phyloP scores from a whole-genome alignment of 2,888 invertebrate species.

The Ophion ellenae region DNA sequence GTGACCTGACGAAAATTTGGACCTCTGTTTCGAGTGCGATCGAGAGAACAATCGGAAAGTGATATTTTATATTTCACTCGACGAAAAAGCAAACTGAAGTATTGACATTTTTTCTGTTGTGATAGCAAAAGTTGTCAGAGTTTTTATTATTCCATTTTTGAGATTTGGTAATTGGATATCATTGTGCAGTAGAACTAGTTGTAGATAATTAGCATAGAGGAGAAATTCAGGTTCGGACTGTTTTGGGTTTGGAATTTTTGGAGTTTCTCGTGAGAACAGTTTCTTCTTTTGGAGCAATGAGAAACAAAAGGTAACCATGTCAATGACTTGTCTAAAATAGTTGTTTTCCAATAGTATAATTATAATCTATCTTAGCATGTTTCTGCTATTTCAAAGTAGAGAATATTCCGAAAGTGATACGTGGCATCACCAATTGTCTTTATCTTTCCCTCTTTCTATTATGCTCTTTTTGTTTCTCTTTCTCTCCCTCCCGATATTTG shows the following conservation, averaged over 20 bases:
- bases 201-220: neutral
- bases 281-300: neutral
- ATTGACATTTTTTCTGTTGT: neutral
- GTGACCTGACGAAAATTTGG: neutral
- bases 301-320: neutral
- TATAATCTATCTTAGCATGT: neutral
- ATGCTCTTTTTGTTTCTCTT: neutral
- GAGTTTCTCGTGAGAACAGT: neutral
- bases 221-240: neutral
- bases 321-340: neutral
- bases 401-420: neutral
- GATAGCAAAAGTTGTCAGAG: neutral
- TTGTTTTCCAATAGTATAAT: neutral
- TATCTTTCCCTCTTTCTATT: neutral
- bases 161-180: neutral
- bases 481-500: neutral
- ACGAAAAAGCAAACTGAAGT: neutral
- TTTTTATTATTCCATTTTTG: neutral
- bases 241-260: neutral
- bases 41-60: neutral
- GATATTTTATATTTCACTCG: neutral
- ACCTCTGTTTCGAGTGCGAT: conserved; percentile 1
- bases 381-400: neutral
- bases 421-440: neutral
- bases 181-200: neutral